Percentiles rank a stretch among this genome's conserved stretches.
Evolutionary conservation across 2,888 invertebrate genomes (phyloP).

Genomic region (Trachelus stipa): DNA sequence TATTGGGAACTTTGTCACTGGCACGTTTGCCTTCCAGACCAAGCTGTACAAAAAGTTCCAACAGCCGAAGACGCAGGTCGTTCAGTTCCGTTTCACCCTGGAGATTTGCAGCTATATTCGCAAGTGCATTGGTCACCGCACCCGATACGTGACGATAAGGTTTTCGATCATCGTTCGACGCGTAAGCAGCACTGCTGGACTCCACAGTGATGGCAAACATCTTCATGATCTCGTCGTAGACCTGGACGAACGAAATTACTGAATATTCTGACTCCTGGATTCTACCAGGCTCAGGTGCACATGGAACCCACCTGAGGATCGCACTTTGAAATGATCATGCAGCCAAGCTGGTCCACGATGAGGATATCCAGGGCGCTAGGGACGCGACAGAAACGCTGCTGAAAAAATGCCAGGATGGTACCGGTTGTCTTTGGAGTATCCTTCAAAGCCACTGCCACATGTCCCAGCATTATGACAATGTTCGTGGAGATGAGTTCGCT

Average conservation of each 20-base stretch:
- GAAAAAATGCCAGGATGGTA: constrained; percentile 95
- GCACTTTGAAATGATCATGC: constrained; percentile 96
- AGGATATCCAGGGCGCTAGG: constrained; percentile 92
- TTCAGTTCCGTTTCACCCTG: constrained; percentile 87
- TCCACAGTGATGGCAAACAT: constrained; percentile 98
- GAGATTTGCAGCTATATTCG: constrained; percentile 95
- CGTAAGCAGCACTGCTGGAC: constrained; percentile 83
- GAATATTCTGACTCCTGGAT: neutral
- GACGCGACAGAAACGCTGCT: constrained; percentile 93
- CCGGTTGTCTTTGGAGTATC: constrained; percentile 95
- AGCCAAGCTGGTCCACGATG: constrained; percentile 97
- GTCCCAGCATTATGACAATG: constrained; percentile 97
- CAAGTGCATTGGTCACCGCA: constrained; percentile 95
- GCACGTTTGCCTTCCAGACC: constrained; percentile 97
- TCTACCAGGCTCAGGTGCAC: neutral
- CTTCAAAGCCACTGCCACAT: constrained; percentile 94
- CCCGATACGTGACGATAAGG: constrained; percentile 85
- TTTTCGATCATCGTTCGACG: constrained; percentile 68
- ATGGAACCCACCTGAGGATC: constrained; percentile 73
- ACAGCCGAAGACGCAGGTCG: constrained; percentile 86
- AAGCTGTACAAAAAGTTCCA: constrained; percentile 97
- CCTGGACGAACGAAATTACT: constrained; percentile 50
- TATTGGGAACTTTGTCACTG: constrained; percentile 87
- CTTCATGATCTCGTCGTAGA: constrained; percentile 96
- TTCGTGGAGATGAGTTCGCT: constrained; percentile 94